Base-by-base conservation (phyloP, 92 coral and sea anemone genomes). In the Muricea muricata region DNA sequence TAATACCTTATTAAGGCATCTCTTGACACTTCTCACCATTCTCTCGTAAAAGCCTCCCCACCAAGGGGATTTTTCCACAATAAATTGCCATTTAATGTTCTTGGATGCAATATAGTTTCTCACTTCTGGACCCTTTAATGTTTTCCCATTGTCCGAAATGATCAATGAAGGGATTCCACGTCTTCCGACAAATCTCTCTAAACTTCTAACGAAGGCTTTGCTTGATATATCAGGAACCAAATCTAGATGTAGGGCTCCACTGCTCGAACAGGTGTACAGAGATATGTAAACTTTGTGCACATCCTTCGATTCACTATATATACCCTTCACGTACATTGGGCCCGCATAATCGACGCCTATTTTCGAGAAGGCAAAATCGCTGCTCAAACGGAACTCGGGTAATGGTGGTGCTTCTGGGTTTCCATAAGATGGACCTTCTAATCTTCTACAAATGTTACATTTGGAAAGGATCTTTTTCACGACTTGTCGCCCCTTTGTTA, bases 1-100 rank as follows among this genome's bases (percentile, higher is more conserved):
- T 52, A 77, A 35, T 34, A 74, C 58, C 24, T 78, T 85, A 79
- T 85, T 78, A 45, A 77, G 71, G 31, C 89, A 85, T 52, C 84
- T 35, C 48, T 85, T 85, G 0, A 85, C 65, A 24, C 77, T 32
- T 34, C 80, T 65, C n/a, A 79, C 85, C 76, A 86, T 47, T 25
- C 89, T 60, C 46, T 85, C 86, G 41, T 41, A 81, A 26, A 81
- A 68, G 17, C 83, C 88, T 28, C 88, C 75, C 88, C 89, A 78
- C 89, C 79, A 78, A 26, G 89, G 85, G 76, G 89, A 78, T 65
- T 65, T 40, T 28, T 21, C 85, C 52, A 86, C 89, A 33, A 75
- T 85, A 45, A 40, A 85, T 42, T 39, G 79, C 79, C 89, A 78
- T 48, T 61, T 71, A 50, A 85, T 63, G 58, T 23, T 65, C 72